Base-by-base conservation (phyloP, 2,113 vertebrate species). In the Symphodus melops region DNA sequence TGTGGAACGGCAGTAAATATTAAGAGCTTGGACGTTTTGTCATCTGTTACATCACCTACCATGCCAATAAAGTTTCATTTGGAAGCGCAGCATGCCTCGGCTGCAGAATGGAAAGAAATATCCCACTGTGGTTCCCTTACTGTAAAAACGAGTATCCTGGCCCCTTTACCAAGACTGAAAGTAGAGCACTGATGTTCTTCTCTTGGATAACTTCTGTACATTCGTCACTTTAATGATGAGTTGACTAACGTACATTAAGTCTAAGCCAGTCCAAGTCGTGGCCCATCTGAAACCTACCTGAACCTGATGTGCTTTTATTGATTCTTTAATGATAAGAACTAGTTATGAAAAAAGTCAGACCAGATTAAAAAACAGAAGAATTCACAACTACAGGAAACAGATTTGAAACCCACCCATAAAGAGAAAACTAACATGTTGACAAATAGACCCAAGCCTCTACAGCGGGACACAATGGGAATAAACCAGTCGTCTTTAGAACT, bases 41-140 rank as follows among this genome's bases (percentile, higher is more conserved):
- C 85, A 86, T 89, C 81, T 81, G 83, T 94, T 93, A 93, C 91
- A 88, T 93, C 91, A 93, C 88, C 88, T 89, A 72, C 68, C 42
- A 86, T 79, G 77, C 83, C 84, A 87, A 84, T 93, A 90, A 93
- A 85, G 79, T 85, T 89, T 82, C 83, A 86, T 90, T 91, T 66
- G 79, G 88, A 85, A 82, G 68, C 54, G 3, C 77, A 46, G 73
- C 75, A 55, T 68, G 82, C 52, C 58, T 23, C 75, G 79, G 70
- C 76, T 72, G 66, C 13, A 61, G 58, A 67, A 81, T 72, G 88
- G 83, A 89, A 89, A 82, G 78, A 93, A 89, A 90, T 63, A 53
- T 60, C 72, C 77, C 28, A 64, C 70, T 39, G 41, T 49, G 42
- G 75, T 73, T 64, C 68, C 44, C 57, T 20, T 37, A 53, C 65